Conservation (phyloP, 2,888 invertebrate genomes). For the Microplitis manilae region DNA sequence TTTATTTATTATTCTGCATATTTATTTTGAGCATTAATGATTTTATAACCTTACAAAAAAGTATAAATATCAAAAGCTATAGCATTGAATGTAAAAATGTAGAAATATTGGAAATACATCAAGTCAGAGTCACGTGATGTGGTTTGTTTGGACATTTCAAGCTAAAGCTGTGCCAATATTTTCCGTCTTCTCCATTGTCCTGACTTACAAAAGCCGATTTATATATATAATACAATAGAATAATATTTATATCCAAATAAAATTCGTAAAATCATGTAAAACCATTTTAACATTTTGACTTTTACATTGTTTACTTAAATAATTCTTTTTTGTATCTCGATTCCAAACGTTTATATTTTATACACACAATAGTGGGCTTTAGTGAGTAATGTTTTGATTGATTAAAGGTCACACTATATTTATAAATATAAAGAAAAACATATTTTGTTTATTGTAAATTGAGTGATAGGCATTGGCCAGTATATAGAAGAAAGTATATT, state of each 20-base stretch:
- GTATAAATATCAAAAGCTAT: not conserved
- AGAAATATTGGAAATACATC: conserved; percentile 42
- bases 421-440: conserved; percentile 48
- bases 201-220: conserved; percentile 13
- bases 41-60: not conserved
- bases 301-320: conserved; percentile 23
- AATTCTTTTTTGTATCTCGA: not conserved
- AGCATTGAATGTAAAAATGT: not conserved
- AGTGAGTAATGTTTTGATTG: not conserved
- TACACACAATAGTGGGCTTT: not conserved
- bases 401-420: conserved; percentile 16
- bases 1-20: not conserved
- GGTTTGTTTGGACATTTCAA: conserved; percentile 16
- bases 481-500: too few relatives aligned
- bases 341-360: not conserved
- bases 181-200: conserved; percentile 54
- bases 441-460: conserved; percentile 44
- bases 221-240: conserved; percentile 9
- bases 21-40: not conserved
- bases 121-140: conserved; percentile 48
- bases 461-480: too few relatives aligned
- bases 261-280: conserved; percentile 21
- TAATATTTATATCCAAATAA: conserved; percentile 20
- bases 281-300: conserved; percentile 20
- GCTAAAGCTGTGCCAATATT: conserved; percentile 58